Percentiles rank a stretch among this genome's conserved stretches.
phyloP scores from a whole-genome alignment of 2,888 invertebrate species.

The Agrochola lychnidis region DNA sequence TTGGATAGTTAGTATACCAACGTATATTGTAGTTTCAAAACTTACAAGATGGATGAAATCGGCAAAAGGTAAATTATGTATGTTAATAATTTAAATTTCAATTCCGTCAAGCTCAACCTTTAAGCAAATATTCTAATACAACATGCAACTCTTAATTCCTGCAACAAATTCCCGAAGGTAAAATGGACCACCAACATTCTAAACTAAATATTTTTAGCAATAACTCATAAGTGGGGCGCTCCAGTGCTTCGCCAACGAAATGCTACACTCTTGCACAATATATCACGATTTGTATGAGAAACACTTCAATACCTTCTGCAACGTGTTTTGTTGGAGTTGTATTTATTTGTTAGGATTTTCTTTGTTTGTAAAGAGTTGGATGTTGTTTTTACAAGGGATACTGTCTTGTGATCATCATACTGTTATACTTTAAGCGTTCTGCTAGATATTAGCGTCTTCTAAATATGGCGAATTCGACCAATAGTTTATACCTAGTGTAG shows the following conservation, averaged over 20 bases:
- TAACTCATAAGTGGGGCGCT: conserved; percentile 57
- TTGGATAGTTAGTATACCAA: background rate
- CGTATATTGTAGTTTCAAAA: background rate
- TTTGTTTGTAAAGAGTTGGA: background rate
- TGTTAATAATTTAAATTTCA: background rate
- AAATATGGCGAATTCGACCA: background rate
- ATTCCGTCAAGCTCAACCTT: background rate
- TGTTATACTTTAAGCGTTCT: no score
- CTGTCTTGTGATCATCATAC: background rate
- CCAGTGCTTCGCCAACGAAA: conserved; percentile 60
- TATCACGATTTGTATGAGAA: conserved; percentile 42
- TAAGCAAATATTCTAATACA: conserved; percentile 3
- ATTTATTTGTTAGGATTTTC: background rate
- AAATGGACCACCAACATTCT: conserved; percentile 56
- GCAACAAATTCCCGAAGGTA: conserved; percentile 24
- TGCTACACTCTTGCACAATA: conserved; percentile 60
- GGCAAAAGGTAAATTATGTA: background rate
- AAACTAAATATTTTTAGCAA: conserved; percentile 58
- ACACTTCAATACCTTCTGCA: conserved; percentile 28
- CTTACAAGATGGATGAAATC: background rate
- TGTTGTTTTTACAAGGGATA: background rate
- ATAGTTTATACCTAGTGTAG: no score
- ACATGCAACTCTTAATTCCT: conserved; percentile 17
- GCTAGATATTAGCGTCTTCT: background rate
- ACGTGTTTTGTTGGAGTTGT: background rate